A percentile compares a stretch with the other conserved stretches of the same genome.
phyloP scores from a whole-genome alignment of 2,888 invertebrate genomes.

The Mylabris sibirica region DNA sequence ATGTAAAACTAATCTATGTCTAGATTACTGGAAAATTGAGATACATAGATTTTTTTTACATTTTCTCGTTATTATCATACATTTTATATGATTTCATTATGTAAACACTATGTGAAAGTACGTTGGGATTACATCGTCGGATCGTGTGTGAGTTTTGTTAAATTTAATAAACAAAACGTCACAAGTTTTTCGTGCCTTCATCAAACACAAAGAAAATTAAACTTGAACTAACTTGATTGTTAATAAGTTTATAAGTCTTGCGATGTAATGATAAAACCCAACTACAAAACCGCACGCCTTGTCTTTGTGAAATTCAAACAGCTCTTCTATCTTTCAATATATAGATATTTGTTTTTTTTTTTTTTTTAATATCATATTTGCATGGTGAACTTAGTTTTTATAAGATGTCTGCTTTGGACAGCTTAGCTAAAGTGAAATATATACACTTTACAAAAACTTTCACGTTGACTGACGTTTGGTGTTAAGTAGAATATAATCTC shows the following conservation, averaged over 20 bases:
- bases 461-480: slow-evolving; percentile 30
- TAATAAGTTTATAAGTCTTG: slow-evolving; percentile 16
- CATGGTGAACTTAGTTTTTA: slow-evolving; percentile 31
- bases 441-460: slow-evolving; percentile 30
- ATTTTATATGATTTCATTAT: slow-evolving; percentile 12
- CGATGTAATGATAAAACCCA: slow-evolving; percentile 22
- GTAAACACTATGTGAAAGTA: background rate
- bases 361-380: slow-evolving; percentile 34
- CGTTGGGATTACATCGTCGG: background rate
- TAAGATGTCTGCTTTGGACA: slow-evolving; percentile 31
- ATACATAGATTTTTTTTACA: too few relatives aligned
- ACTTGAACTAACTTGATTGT: slow-evolving; percentile 18
- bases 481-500: slow-evolving; percentile 31
- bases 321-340: slow-evolving; percentile 19
- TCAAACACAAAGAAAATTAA: slow-evolving; percentile 16
- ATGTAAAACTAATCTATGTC: slow-evolving; percentile 29
- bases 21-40: slow-evolving; percentile 21
- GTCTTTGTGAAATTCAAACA: slow-evolving; percentile 22
- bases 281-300: slow-evolving; percentile 9
- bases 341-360: slow-evolving; percentile 4
- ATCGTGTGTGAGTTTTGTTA: slow-evolving; percentile 1
- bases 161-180: slow-evolving; percentile 5
- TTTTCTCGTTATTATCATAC: slow-evolving; percentile 25
- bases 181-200: background rate
- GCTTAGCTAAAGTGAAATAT: slow-evolving; percentile 37